A percentile compares a stretch with the other conserved stretches of the same genome.
Evolutionary conservation across 2,888 invertebrate species (phyloP).

Genomic region (Meloe dianella): DNA sequence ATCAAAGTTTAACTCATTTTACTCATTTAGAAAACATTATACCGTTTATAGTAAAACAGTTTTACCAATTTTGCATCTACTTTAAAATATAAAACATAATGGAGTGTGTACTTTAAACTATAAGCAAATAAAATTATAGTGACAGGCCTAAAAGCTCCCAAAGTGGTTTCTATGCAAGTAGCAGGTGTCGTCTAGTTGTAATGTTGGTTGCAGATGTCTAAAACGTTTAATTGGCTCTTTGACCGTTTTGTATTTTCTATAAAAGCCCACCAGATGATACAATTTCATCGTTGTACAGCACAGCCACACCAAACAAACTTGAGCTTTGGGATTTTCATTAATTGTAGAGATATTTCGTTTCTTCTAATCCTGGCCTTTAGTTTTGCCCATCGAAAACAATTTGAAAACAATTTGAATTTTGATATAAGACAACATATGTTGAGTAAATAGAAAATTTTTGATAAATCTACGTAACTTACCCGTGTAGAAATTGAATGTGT

Average conservation of each 20-base stretch:
- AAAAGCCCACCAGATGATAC: slow-evolving; percentile 18
- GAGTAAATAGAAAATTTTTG: neutral
- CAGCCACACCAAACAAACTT: neutral
- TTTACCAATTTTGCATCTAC: neutral
- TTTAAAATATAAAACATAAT: slow-evolving; percentile 36
- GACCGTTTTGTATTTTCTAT: slow-evolving; percentile 37
- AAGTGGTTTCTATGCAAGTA: slow-evolving; percentile 44
- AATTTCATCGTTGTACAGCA: slow-evolving; percentile 25
- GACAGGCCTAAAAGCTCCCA: slow-evolving; percentile 44
- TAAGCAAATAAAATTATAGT: slow-evolving; percentile 43
- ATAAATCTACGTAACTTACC: neutral
- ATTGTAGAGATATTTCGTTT: slow-evolving; percentile 27
- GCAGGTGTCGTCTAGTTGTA: slow-evolving; percentile 46
- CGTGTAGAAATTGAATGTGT: neutral
- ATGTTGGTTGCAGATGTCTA: slow-evolving; percentile 50
- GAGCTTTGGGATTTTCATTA: slow-evolving; percentile 25
- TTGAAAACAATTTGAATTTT: neutral
- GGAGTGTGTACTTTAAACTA: slow-evolving; percentile 29
- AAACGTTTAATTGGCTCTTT: slow-evolving; percentile 50
- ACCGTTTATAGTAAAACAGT: slow-evolving; percentile 16
- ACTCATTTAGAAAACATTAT: neutral
- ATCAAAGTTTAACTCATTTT: slow-evolving; percentile 12
- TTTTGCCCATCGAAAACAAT: neutral
- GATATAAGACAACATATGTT: neutral
- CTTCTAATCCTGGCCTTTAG: slow-evolving; percentile 19